These are phyloP conservation scores for Parauchenoglanis punctatus DNA, from an alignment of 2,797 vertebrate species.

Conservation along the genomic window DNA sequence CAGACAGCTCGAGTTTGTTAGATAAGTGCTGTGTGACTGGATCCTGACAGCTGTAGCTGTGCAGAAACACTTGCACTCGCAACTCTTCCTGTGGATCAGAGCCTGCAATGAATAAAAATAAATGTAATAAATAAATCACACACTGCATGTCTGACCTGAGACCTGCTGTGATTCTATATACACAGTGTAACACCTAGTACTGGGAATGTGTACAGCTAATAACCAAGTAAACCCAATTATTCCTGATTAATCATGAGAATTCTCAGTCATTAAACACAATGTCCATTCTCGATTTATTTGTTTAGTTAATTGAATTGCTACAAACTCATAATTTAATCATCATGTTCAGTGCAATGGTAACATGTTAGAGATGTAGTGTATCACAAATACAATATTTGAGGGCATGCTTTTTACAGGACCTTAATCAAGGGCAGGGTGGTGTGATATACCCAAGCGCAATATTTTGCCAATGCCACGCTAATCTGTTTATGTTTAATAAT, in stretches of 20 bases:
- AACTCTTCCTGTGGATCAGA: slow-evolving; percentile 55
- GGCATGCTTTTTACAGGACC: background rate
- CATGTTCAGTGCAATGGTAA: background rate
- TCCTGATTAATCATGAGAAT: background rate
- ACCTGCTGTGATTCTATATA: background rate
- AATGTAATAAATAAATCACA: background rate
- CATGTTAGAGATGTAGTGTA: background rate
- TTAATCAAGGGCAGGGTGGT: no score
- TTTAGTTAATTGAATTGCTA: background rate
- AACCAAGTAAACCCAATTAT: background rate
- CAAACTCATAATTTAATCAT: background rate
- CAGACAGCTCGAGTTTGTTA: slow-evolving; percentile 56
- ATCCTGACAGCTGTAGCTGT: slow-evolving; percentile 59
- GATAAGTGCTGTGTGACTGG: slow-evolving; percentile 63
- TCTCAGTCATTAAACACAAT: background rate
- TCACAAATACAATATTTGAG: background rate
- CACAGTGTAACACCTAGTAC: background rate
- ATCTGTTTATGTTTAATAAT: no score
- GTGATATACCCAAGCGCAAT: no score
- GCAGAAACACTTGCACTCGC: slow-evolving; percentile 57
- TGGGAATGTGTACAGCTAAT: background rate
- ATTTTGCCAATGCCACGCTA: no score
- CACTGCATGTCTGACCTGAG: background rate
- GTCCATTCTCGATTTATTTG: background rate
- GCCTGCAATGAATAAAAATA: slow-evolving; percentile 25